Base-by-base conservation (phyloP, 2,888 invertebrate genomes). In the Mythimna ferrago region DNA sequence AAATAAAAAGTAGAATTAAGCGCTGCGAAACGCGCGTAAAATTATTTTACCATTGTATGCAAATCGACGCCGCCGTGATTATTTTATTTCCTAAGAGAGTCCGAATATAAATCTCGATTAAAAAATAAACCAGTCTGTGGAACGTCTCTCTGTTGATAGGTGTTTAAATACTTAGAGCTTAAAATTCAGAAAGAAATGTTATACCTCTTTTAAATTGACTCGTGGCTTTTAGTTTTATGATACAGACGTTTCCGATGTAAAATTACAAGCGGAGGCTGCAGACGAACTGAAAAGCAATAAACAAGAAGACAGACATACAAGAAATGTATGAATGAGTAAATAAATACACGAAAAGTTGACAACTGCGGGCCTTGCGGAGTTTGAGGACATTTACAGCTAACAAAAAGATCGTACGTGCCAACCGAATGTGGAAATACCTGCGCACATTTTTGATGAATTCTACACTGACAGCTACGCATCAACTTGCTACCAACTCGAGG, bases 41-140 rank as follows among this genome's bases (percentile, higher is more conserved):
- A 96, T 96, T 96, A 96, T 96, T 96, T 96, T 96, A 95, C 96
- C 96, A 96, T 96, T 96, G 96, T 96, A 96, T 96, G 96, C 96
- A 96, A 96, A 96, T 96, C 93, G 87, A 92, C 91, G 92, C 92
- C 89, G 93, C 93, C 89, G 95, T 96, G 96, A 96, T 96, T 96
- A 96, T 96, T 96, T 96, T 96, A 96, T 96, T 96, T 96, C 94
- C 95, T 96, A 95, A 94, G 94, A 95, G 92, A 89, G 91, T 90
- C 91, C 90, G 93, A 93, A 92, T 94, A 96, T 96, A 96, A 96
- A 96, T 96, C 94, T 92, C 92, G 93, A 90, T 93, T 92, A 92
- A 94, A 95, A 94, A 95, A 92, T 90, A 93, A 93, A 91, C 89
- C 88, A 89, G 91, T 91, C 92, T 88, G 87, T 88, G 57, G 81